Evolutionary conservation across 2,888 invertebrate genomes (phyloP), one percentile per base, ranked within the genome.

Genomic region (Melanargia galathea): DNA sequence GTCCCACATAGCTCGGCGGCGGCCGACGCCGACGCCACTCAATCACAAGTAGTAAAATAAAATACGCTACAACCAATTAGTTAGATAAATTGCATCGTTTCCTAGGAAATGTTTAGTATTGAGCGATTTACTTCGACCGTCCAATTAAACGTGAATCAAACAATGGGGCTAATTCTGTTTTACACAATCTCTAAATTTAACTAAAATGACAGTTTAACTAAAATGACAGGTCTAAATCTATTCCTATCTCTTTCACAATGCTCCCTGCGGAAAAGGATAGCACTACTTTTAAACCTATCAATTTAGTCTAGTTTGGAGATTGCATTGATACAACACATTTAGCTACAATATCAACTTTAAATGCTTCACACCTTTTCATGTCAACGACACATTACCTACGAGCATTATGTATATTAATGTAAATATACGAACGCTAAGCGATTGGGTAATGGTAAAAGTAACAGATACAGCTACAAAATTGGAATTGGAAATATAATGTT

Each of bases 1-100:
- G 67, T 62, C 62, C 67, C 62, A 67, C 60, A 67, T 67, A 62
- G 16, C 57, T 45, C n/a, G n/a, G n/a, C n/a, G 33, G 40, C 22
- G 59, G 45, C 51, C 60, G 56, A 10, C 49, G 54, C 52, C 57
- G 18, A 10, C 49, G 54, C 52, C 57, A 13, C 33, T 45, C 46
- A 51, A 62, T 62, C 60, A 57, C 51, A 57, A 24, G 48, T 48
- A 11, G 64, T 62, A 60, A 66, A 66, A 66, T 64, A 66, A 64
- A 66, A 64, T 33, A 62, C 18, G 38, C 55, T 49, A 49, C 48
- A 62, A 55, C 16, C 43, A 46, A 64, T 62, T 51, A 63, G 57
- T 33, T 24, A 13, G 30, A 59, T 43, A 26, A 43, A 64, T 57
- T 59, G 33, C 35, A 16, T 46, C 20, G 46, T 48, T 62, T 62